These are phyloP conservation scores for Phymorhynchus buccinoides DNA, from an alignment of 1,140 invertebrate genomes.

Conservation along the genomic window DNA sequence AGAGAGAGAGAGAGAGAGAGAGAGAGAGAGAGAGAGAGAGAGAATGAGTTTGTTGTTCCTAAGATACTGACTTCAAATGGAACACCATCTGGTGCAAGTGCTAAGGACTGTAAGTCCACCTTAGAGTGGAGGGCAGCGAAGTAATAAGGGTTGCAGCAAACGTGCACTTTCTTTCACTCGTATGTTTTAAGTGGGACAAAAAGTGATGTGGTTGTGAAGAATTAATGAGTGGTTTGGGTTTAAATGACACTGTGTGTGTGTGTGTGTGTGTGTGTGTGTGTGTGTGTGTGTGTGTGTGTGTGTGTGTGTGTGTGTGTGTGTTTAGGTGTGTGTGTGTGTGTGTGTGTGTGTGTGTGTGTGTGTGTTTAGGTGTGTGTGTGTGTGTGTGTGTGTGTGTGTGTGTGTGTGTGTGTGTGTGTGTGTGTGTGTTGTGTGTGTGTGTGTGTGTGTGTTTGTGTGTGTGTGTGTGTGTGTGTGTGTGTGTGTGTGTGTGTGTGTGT, in stretches of 20 bases:
- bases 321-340: background rate
- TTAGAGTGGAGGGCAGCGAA: too few relatives aligned
- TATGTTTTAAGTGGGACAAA: background rate
- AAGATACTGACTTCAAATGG: too few relatives aligned
- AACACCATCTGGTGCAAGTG: too few relatives aligned
- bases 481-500: constrained; percentile 10
- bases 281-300: background rate
- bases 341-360: too few relatives aligned
- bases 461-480: background rate
- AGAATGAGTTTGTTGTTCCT: too few relatives aligned
- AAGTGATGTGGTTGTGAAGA: background rate
- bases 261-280: background rate
- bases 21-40: too few relatives aligned
- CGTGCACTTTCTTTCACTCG: background rate
- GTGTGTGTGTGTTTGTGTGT: background rate
- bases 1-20: too few relatives aligned
- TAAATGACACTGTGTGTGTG: background rate
- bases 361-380: too few relatives aligned
- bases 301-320: constrained; percentile 10
- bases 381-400: too few relatives aligned
- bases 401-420: too few relatives aligned
- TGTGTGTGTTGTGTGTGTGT: background rate
- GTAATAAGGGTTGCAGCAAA: background rate
- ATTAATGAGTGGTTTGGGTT: background rate
- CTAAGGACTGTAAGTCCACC: too few relatives aligned